Conservation (phyloP, 2,797 vertebrate species). For the Diplodus puntazzo region DNA sequence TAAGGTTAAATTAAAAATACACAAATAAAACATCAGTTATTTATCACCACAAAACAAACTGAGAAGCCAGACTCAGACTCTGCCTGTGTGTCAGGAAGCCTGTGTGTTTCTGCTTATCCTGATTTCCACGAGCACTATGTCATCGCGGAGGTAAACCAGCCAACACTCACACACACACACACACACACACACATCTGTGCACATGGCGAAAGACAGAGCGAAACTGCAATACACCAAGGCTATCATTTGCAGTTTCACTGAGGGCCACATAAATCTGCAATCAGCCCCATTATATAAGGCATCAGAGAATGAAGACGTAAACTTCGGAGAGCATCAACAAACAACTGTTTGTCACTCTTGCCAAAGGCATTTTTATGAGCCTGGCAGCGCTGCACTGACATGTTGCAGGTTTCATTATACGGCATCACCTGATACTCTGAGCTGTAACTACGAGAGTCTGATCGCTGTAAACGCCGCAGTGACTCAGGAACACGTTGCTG, state of each 20-base stretch:
- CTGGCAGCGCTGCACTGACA: conserved; percentile 70
- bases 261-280: conserved; percentile 13
- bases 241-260: conserved; percentile 27
- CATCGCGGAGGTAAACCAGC: conserved; percentile 37
- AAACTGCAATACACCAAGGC: not conserved
- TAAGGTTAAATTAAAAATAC: not conserved
- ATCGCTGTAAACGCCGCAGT: conserved; percentile 41
- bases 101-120: conserved; percentile 44
- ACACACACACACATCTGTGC: conserved; percentile 26
- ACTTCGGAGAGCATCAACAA: conserved; percentile 38
- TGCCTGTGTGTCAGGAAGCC: conserved; percentile 33
- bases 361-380: conserved; percentile 73
- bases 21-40: not conserved
- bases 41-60: conserved; percentile 13
- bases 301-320: conserved; percentile 25
- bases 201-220: not conserved
- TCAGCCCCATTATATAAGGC: conserved; percentile 15
- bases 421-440: conserved; percentile 64
- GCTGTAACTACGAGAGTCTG: conserved; percentile 44
- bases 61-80: not conserved
- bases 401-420: conserved; percentile 66
- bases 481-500: conserved; percentile 65
- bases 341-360: conserved; percentile 63
- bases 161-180: conserved; percentile 26
- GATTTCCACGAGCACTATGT: conserved; percentile 34